Percentiles rank a stretch among this genome's conserved stretches.
These are phyloP conservation scores for Andrena camellia DNA, from an alignment of 2,888 invertebrate genomes.

Conservation along the genomic window DNA sequence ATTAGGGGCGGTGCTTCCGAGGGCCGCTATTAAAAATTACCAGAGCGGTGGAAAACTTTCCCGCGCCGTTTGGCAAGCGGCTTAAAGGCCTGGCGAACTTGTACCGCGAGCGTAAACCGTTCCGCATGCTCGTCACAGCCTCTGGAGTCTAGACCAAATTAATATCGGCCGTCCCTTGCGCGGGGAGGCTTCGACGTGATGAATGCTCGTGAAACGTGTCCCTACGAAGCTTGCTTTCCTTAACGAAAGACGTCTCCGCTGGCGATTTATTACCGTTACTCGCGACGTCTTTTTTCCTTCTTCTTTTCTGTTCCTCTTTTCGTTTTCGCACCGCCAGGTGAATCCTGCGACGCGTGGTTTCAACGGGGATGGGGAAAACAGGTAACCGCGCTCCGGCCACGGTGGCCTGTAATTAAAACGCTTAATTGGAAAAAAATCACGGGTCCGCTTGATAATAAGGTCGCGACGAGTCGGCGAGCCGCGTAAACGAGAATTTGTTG, in stretches of 20 bases:
- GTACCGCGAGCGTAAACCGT: too few species aligned
- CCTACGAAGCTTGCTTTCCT: constrained; percentile 23
- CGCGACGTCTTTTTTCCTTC: background rate
- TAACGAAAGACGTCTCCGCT: background rate
- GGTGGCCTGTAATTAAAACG: constrained; percentile 34
- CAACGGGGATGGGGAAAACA: background rate
- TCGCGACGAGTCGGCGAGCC: background rate
- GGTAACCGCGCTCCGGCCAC: background rate
- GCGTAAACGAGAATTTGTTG: constrained; percentile 34
- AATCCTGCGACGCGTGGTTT: background rate
- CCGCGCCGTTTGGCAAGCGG: background rate
- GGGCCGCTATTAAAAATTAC: constrained; percentile 39
- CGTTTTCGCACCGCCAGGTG: background rate
- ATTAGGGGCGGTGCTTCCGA: constrained; percentile 24
- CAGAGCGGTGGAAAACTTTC: constrained; percentile 26
- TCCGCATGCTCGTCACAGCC: background rate
- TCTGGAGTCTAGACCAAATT: constrained; percentile 1
- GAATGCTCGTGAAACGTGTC: constrained; percentile 20
- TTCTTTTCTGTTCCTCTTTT: too few species aligned
- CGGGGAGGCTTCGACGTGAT: background rate
- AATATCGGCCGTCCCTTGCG: constrained; percentile 24
- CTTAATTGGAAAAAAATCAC: constrained; percentile 48
- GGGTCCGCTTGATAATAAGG: constrained; percentile 16
- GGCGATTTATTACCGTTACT: constrained; percentile 7
- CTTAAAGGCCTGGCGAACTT: background rate